phyloP scores from a whole-genome alignment of 2,113 vertebrate genomes.

The Centropristis striata region DNA sequence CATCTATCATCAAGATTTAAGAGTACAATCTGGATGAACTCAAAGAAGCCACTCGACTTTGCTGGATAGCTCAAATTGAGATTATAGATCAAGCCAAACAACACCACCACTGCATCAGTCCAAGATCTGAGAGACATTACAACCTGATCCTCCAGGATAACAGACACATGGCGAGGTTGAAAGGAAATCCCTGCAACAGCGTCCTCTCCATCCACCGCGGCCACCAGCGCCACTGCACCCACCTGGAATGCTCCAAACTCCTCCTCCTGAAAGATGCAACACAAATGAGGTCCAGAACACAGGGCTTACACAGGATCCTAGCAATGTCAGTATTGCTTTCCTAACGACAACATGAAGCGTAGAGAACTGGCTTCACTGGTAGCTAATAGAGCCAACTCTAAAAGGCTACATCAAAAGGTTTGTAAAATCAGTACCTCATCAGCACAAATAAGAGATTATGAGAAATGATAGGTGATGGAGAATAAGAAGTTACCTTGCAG shows the following conservation, averaged over 20 bases:
- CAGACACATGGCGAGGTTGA: background rate
- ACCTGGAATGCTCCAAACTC: background rate
- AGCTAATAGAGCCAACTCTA: no score
- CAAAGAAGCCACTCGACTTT: slow-evolving; percentile 1
- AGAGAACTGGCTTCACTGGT: no score
- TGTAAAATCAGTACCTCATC: no score
- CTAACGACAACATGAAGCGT: no score
- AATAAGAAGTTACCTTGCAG: background rate
- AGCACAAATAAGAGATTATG: no score
- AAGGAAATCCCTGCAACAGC: background rate
- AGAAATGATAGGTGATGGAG: background rate
- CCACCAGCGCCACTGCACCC: background rate
- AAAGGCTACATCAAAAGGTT: no score
- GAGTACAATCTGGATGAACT: background rate
- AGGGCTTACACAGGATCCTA: no score
- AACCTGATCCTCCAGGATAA: background rate
- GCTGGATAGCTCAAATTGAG: slow-evolving; percentile 1
- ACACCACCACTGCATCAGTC: background rate
- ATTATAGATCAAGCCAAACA: background rate
- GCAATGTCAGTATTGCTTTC: no score
- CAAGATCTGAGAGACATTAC: slow-evolving; percentile 1
- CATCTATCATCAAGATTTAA: background rate
- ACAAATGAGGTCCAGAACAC: no score
- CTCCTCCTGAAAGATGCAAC: background rate
- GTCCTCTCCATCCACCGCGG: background rate